A percentile compares a stretch with the other conserved stretches of the same genome.
These are phyloP conservation scores for Albula goreensis DNA, from an alignment of 2,113 vertebrate genomes.

Conservation along the genomic window DNA sequence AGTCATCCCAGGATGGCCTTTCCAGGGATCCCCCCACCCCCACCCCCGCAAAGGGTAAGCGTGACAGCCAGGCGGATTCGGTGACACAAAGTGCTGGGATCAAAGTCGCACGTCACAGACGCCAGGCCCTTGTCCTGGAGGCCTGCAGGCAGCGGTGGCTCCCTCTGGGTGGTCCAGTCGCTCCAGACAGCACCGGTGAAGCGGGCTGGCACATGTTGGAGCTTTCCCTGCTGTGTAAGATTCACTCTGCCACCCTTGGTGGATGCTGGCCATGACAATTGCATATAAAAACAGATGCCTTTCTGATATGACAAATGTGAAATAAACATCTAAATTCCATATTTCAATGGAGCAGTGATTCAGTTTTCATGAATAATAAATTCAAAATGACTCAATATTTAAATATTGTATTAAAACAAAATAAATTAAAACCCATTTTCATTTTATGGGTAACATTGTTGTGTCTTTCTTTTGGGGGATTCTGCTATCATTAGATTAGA, in stretches of 20 bases:
- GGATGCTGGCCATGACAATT: slow-evolving; percentile 41
- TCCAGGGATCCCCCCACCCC: too few relatives aligned
- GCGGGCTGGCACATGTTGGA: slow-evolving; percentile 31
- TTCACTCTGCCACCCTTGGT: slow-evolving; percentile 40
- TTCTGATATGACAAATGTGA: slow-evolving; percentile 18
- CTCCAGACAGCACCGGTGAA: slow-evolving; percentile 19
- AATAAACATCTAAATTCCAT: not conserved
- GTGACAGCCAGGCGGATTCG: not conserved
- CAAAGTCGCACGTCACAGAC: not conserved
- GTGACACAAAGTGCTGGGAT: not conserved
- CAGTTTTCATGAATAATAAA: too few relatives aligned
- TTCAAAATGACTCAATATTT: too few relatives aligned
- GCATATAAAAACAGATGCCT: slow-evolving; percentile 39
- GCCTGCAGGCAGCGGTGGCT: not conserved
- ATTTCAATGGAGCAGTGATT: not conserved
- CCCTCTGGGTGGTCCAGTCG: slow-evolving; percentile 52
- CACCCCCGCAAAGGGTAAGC: not conserved
- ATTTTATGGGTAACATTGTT: too few relatives aligned
- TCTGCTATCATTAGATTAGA: too few relatives aligned
- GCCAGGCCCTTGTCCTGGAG: not conserved
- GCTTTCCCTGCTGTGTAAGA: slow-evolving; percentile 37
- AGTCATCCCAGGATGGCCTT: not conserved
- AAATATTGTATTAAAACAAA: too few relatives aligned
- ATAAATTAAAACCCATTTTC: too few relatives aligned
- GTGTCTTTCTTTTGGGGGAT: too few relatives aligned